Percentiles rank a stretch among this genome's conserved stretches.
Conservation (phyloP, 2,113 vertebrate species). For the Setophaga kirtlandii region DNA sequence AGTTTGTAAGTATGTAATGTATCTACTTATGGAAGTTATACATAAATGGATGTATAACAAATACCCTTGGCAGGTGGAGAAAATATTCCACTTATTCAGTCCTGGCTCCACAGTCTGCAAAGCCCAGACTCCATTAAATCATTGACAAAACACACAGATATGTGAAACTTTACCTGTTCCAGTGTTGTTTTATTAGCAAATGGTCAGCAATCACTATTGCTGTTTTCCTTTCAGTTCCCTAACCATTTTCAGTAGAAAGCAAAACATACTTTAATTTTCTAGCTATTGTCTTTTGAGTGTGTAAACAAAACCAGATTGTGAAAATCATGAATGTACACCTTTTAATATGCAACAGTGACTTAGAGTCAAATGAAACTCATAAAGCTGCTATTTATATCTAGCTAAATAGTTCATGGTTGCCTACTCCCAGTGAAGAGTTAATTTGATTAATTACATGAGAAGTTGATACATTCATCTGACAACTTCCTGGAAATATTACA, state of each 20-base stretch:
- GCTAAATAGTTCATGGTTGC: slow-evolving; percentile 8
- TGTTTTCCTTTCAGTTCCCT: neutral
- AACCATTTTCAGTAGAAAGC: neutral
- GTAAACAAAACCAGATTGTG: neutral
- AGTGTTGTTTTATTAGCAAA: neutral
- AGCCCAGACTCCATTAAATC: neutral
- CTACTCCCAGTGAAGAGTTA: slow-evolving; percentile 20
- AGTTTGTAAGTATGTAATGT: neutral
- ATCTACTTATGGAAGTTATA: neutral
- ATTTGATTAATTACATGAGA: slow-evolving; percentile 27
- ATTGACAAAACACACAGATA: neutral
- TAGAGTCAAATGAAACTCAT: slow-evolving; percentile 23
- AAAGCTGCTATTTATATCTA: slow-evolving; percentile 42
- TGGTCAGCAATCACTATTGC: neutral
- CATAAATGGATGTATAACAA: neutral
- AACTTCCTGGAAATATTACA: slow-evolving; percentile 8
- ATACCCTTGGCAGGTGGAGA: neutral
- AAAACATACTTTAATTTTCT: neutral
- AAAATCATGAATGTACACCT: neutral
- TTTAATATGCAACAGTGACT: slow-evolving; percentile 5
- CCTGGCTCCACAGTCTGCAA: neutral
- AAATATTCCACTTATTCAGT: neutral
- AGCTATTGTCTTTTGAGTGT: neutral
- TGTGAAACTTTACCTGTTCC: neutral
- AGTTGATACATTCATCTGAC: slow-evolving; percentile 23